Evolutionary conservation across 2,888 invertebrate species (phyloP), one percentile per base, ranked within the genome.

Genomic region (Coremacera marginata): DNA sequence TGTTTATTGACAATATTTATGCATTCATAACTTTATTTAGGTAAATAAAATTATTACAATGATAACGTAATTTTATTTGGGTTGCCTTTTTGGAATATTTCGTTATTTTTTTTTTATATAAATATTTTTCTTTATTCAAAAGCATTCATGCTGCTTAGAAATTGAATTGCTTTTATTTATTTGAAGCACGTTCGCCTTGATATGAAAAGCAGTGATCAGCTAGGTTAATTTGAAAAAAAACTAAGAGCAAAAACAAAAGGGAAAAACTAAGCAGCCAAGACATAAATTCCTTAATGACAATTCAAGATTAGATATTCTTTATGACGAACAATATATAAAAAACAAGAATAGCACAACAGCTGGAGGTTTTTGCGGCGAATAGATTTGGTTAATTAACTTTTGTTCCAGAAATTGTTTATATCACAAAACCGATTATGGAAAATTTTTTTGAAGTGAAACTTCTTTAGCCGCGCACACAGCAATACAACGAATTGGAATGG

Each of bases 1-100:
- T 71, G 44, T 60, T 44, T 71, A 71, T 71, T 71, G 71, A 25
- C 71, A 60, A 60, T 71, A 71, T 60, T 73, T 60, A 49, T 44
- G 62, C 31, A 72, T 74, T 74, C 73, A 65, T 74, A 74, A 74
- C 51, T 44, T 65, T 74, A 74, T 63, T 71, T 71, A 71, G 25
- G 37, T 22, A 34, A 71, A 60, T 60, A 57, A 68, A 51, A 51
- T 51, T 68, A 51, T 52, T 68, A 71, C 25, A 60, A 60, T 51
- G 73, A 65, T 74, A 74, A 49, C 19, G 62, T 73, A 34, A 52
- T 34, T 34, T 67, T n/a, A n/a, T 19, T 51, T 65, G 27, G 25
- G 14, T 9, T 57, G 55, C 11, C 11, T 14, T 67, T 67, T 22
- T 7, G 37, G 67, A 44, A 22, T 22, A 44, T 67, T 37, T 37